A percentile compares a stretch with the other conserved stretches of the same genome.
Evolutionary conservation across 2,113 vertebrate species (phyloP).

Genomic region (Gadus macrocephalus): DNA sequence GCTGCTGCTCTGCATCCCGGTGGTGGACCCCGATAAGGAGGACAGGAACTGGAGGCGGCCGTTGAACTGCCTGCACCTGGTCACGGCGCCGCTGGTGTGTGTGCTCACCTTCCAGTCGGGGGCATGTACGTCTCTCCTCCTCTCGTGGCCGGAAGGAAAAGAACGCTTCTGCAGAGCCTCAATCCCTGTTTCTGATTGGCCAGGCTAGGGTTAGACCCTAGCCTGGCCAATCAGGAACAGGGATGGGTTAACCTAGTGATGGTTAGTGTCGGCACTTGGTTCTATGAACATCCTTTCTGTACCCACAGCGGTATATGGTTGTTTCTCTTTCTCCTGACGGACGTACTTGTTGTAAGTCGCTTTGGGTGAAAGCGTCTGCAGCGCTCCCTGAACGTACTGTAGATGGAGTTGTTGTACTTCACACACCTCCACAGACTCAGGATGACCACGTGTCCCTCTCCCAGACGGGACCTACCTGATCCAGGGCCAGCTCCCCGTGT

Average conservation of each 20-base stretch:
- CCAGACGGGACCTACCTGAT: constrained; percentile 82
- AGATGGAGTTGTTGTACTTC: no score
- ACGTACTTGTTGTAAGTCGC: no score
- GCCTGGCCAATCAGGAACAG: no score
- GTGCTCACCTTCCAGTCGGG: constrained; percentile 84
- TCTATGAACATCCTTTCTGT: no score
- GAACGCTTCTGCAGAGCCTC: background rate
- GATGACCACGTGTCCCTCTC: background rate
- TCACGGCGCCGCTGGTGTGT: constrained; percentile 80
- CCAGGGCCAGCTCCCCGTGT: constrained; percentile 82
- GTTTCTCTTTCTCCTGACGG: no score
- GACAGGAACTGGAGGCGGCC: constrained; percentile 93
- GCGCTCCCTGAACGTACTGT: no score
- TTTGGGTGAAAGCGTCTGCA: no score
- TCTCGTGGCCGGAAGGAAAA: no score
- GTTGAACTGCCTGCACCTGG: constrained; percentile 89
- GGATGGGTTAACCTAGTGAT: no score
- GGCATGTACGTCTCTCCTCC: constrained; percentile 73
- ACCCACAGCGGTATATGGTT: no score
- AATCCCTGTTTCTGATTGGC: background rate
- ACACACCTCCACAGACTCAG: no score
- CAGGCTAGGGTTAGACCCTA: background rate
- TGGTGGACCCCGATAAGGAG: constrained; percentile 88
- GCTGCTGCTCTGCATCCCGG: constrained; percentile 82
- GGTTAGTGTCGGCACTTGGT: no score